Evolutionary conservation across 2,888 invertebrate genomes (phyloP).

Genomic region (Tetranychus truncatus): DNA sequence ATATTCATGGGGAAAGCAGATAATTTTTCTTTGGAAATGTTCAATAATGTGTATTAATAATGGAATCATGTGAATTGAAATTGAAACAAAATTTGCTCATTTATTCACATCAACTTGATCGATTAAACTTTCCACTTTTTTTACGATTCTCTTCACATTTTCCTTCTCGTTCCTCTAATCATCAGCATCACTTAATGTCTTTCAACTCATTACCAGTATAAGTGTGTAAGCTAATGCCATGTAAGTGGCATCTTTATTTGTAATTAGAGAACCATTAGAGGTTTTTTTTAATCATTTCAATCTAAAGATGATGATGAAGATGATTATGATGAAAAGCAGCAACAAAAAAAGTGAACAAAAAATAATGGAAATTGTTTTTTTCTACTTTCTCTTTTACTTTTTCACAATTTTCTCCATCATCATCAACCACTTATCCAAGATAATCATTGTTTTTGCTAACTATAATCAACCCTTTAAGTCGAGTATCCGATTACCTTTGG

Average conservation of each 20-base stretch:
- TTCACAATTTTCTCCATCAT: background rate
- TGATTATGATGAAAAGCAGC: background rate
- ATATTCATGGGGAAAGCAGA: background rate
- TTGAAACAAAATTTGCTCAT: background rate
- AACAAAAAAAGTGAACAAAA: background rate
- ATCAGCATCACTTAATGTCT: background rate
- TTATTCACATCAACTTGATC: background rate
- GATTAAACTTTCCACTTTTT: background rate
- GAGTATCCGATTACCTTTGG: background rate
- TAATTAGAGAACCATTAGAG: conserved; percentile 1
- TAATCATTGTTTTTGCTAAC: background rate
- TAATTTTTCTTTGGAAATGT: background rate
- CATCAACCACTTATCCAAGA: background rate
- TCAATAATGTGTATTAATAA: background rate
- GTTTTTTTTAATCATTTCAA: conserved; percentile 1
- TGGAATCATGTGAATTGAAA: background rate
- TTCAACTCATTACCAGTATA: background rate
- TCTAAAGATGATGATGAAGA: background rate
- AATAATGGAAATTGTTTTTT: background rate
- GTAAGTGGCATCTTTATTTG: conserved; percentile 1
- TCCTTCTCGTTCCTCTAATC: background rate
- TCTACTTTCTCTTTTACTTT: background rate
- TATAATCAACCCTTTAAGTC: background rate
- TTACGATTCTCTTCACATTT: background rate
- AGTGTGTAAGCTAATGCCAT: background rate